Base-by-base conservation (phyloP, 2,888 invertebrate genomes). In the Lasius fuliginosus region DNA sequence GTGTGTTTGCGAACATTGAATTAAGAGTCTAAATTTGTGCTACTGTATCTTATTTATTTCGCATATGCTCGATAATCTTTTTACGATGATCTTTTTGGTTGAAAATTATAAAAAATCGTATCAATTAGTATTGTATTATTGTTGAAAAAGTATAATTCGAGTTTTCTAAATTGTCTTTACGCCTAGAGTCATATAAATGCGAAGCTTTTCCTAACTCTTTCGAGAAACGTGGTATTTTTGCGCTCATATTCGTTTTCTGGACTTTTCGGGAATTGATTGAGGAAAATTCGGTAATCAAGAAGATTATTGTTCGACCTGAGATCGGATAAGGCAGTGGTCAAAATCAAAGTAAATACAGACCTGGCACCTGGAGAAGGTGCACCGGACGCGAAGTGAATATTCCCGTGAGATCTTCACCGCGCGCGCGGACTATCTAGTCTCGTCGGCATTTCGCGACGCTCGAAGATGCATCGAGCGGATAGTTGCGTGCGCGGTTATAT, bases 331-430 rank as follows among this genome's bases (percentile, higher is more conserved):
- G 30, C 4, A n/a, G 1, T 5, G 4, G 5, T 12, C n/a, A 56
- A 42, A n/a, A 42, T 36, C 67, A 30, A 42, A 40, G 56, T 69
- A 49, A n/a, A 42, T 30, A 67, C 65, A 56, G n/a, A 1, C 74
- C 74, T 62, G 65, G 8, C 15, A 79, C 23, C 56, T 33, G 58
- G 56, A 74, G 73, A 62, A 69, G 30, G 15, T 74, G 67, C 46
- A 77, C 49, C 83, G 68, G 82, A 84, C 83, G 82, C 74, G 42
- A 82, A 75, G 30, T 87, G 82, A 87, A 84, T 86, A 88, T 62
- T 67, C 27, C 65, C 85, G 88, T 86, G 88, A 84, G 88, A 88
- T 79, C 40, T 56, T 58, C 23, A 68, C 83, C 76, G 30, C 30
- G 30, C 30, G 30, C 30, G 30, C 30, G 49, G 33, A 46, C 64